phyloP scores from a whole-genome alignment of 2,113 vertebrate species.

The Hepsetus odoe region DNA sequence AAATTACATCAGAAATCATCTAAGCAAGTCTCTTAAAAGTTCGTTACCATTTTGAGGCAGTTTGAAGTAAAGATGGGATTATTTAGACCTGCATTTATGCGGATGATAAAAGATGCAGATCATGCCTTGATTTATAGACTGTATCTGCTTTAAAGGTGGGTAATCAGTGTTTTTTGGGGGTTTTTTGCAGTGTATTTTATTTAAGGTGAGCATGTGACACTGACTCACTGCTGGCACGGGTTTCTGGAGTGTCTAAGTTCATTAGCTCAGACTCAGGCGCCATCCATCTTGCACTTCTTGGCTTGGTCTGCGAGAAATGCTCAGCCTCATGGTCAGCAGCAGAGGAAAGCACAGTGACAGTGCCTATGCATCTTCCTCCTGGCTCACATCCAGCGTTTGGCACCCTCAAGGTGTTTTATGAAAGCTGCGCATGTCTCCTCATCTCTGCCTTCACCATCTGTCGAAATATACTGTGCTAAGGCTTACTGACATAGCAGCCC shows the following conservation, averaged over 20 bases:
- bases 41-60: too few species aligned
- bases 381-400: background rate
- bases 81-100: too few species aligned
- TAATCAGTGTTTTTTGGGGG: too few species aligned
- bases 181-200: background rate
- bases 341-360: constrained; percentile 1
- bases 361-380: constrained; percentile 3
- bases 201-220: constrained; percentile 12
- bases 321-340: constrained; percentile 24
- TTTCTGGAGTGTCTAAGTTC: constrained; percentile 11
- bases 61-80: too few species aligned
- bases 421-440: constrained; percentile 17
- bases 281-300: constrained; percentile 35
- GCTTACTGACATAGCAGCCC: background rate
- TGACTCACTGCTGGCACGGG: constrained; percentile 25
- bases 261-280: constrained; percentile 18
- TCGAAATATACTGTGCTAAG: constrained; percentile 40
- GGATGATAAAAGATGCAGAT: too few species aligned
- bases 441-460: background rate
- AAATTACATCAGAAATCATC: too few species aligned
- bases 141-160: too few species aligned
- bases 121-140: too few species aligned
- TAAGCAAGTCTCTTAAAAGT: too few species aligned
- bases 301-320: background rate
- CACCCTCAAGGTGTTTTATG: constrained; percentile 12